Base-by-base conservation (phyloP, 2,888 invertebrate species). In the Xiphydria camelus region DNA sequence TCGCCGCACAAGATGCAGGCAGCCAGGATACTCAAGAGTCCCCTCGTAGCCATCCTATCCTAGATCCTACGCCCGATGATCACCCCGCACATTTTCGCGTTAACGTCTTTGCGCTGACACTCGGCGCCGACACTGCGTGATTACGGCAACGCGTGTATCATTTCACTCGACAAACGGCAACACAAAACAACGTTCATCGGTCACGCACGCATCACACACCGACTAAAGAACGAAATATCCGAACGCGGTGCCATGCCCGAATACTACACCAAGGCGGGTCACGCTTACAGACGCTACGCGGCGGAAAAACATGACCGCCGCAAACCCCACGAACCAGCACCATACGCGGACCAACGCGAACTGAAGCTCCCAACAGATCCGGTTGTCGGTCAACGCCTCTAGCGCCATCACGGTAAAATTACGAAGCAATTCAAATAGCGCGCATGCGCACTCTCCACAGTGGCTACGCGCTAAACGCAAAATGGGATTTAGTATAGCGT, bases 21-120 rank as follows among this genome's bases (percentile, higher is more conserved):
- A 50, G 57, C 57, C 41, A 66, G 49, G 45, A 62, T 56, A 52
- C 54, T 55, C 47, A 47, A 51, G 45, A 59, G 52, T 51, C 47
- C 61, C 49, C 53, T 54, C 45, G 59, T 54, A 56, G 59, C 63
- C 65, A 66, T 66, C 54, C 63, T 65, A 64, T n/a, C n/a, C n/a
- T n/a, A n/a, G 49, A 47, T 50, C 46, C 50, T 45, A 36, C 44
- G 44, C 46, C 44, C 39, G 47, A 41, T 48, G 44, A 51, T 49
- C 32, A 46, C 46, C 55, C 51, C 53, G 48, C 45, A 55, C 58
- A 60, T 59, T 53, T 48, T 41, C 43, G 33, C 49, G 31, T 42
- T 10, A 43, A 36, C 32, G 33, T 29, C 31, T 39, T 32, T 46
- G 34, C 19, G 22, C 2, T 34, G 29, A 31, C 34, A 22, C 32